Evolutionary conservation across 2,113 vertebrate genomes (phyloP).

Genomic region (Cnemophilus loriae): DNA sequence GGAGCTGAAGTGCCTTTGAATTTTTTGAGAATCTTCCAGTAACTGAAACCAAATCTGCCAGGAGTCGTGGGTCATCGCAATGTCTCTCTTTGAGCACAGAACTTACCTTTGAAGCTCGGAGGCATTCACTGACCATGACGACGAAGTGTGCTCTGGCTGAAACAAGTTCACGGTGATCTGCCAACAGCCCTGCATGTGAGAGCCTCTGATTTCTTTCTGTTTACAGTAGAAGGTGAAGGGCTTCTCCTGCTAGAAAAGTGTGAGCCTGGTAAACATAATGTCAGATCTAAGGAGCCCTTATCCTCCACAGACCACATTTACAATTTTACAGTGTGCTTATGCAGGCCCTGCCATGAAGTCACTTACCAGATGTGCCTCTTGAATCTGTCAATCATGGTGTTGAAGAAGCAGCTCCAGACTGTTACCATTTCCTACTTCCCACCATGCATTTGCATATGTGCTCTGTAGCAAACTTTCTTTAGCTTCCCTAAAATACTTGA

Average conservation of each 20-base stretch:
- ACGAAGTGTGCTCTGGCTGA: constrained; percentile 72
- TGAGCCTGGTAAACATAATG: constrained; percentile 67
- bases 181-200: constrained; percentile 65
- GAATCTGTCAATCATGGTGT: not conserved
- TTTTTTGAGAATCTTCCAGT: constrained; percentile 75
- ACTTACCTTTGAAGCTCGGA: constrained; percentile 79
- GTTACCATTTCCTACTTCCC: not conserved
- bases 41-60: constrained; percentile 86
- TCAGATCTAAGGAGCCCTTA: constrained; percentile 69
- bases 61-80: constrained; percentile 82
- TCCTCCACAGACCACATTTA: constrained; percentile 60
- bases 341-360: constrained; percentile 28
- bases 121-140: constrained; percentile 86
- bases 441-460: not conserved
- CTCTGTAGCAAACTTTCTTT: not conserved
- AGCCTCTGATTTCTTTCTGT: constrained; percentile 71
- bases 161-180: constrained; percentile 78
- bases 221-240: constrained; percentile 71
- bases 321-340: constrained; percentile 26
- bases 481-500: not conserved
- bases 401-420: not conserved
- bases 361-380: constrained; percentile 64
- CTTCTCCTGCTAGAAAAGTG: constrained; percentile 45
- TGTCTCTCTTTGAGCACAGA: constrained; percentile 84
- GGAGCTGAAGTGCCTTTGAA: constrained; percentile 71